Evolutionary conservation across 1,140 invertebrate species (phyloP), one percentile per base, ranked within the genome.

Genomic region (Euglossa dilemma): DNA sequence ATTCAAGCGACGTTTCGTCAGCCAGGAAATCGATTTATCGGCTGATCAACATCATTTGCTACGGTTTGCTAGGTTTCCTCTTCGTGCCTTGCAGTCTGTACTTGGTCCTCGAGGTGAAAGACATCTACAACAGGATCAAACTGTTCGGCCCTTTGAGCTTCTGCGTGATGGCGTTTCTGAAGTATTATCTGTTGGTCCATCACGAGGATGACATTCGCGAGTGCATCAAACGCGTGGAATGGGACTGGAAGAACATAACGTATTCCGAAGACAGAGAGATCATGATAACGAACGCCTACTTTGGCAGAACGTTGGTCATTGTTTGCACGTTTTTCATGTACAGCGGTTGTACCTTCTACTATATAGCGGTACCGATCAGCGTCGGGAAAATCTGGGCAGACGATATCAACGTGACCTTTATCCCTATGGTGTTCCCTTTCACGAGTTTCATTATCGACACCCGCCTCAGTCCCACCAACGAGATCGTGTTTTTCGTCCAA

Each of bases 61-160:
- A 57, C 18, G 8, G n/a, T 12, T 23, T 83, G 16, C 43, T 83
- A 3, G 45, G 20, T 7, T 85, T 72, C 20, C 47, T 85, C 2
- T 54, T 73, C 0, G 7, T 78, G 47, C 59, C 59, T 0, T 47
- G 28, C 16, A 8, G 12, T 16, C 54, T 72, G 0, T 67, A 63
- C n/a, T 2, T 61, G 11, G 85, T 89, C 18, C 63, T 91, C 1
- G 87, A 90, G 47, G 83, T 89, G 5, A 70, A 88, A 23, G 81
- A 91, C 52, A 52, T 70, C 16, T 75, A 84, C 43, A 64, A 90
- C 0, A 90, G 73, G 50, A 70, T 92, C n/a, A 91, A 88, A 63
- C 28, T 92, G 0, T 83, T 82, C 0, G 91, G 91, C 28, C 89
- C 91, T 3, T 72, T 90, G 74, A 90, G 78, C 23, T 93, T 92